Evolutionary conservation across 2,113 vertebrate genomes (phyloP).

Genomic region (Onychostruthus taczanowskii): DNA sequence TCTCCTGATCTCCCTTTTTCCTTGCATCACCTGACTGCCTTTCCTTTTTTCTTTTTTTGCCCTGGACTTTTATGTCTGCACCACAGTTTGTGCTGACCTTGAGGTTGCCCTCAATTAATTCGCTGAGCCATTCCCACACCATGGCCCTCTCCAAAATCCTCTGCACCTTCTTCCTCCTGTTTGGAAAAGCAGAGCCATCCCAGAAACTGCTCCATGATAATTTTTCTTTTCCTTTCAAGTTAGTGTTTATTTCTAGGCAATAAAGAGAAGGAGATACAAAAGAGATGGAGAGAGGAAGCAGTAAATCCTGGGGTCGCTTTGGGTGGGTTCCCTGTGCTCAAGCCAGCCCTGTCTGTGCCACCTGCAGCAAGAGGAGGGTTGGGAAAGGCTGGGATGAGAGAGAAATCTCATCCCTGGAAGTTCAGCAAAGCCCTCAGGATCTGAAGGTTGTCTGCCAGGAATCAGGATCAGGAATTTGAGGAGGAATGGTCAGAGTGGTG

Average conservation of each 20-base stretch:
- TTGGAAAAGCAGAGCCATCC: background rate
- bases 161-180: background rate
- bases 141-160: background rate
- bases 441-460: background rate
- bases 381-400: background rate
- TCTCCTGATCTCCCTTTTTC: background rate
- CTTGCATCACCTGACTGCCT: background rate
- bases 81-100: slow-evolving; percentile 29
- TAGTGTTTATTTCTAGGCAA: slow-evolving; percentile 49
- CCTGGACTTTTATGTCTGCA: slow-evolving; percentile 29
- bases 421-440: background rate
- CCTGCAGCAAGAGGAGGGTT: background rate
- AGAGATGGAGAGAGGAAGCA: background rate
- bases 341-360: background rate
- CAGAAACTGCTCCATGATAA: background rate
- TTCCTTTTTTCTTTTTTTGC: slow-evolving; percentile 31
- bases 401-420: background rate
- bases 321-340: background rate
- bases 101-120: slow-evolving; percentile 54
- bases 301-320: background rate
- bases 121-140: background rate
- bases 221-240: slow-evolving; percentile 50
- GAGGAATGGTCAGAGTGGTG: background rate
- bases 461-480: background rate
- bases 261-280: slow-evolving; percentile 22